Conservation (phyloP, 2,888 invertebrate species). For the Phengaris alcon region DNA sequence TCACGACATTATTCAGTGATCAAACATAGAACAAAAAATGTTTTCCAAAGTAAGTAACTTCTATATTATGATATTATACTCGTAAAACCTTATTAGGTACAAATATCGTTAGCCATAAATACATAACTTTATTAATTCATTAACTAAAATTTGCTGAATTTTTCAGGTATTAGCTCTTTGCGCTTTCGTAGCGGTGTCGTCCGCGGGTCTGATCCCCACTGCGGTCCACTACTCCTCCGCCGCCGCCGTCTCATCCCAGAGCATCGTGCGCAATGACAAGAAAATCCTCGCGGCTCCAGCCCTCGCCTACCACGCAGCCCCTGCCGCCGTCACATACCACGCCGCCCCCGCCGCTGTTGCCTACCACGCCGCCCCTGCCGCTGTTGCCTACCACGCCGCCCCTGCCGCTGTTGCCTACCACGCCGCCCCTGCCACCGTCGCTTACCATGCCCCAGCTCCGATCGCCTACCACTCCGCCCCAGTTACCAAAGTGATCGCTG, state of each 20-base stretch:
- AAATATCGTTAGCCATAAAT: not conserved
- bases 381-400: constrained; percentile 53
- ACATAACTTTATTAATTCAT: not conserved
- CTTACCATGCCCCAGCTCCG: constrained; percentile 44
- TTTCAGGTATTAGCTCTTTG: constrained; percentile 36
- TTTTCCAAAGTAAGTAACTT: constrained; percentile 56
- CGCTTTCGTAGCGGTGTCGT: constrained; percentile 53
- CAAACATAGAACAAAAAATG: constrained; percentile 49
- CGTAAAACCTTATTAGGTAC: not conserved
- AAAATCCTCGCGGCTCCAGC: constrained; percentile 44
- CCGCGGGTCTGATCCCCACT: constrained; percentile 50
- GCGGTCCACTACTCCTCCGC: constrained; percentile 62
- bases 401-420: constrained; percentile 41
- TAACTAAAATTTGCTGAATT: not conserved
- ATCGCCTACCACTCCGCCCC: constrained; percentile 43
- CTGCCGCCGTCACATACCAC: constrained; percentile 38
- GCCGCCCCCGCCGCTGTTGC: constrained; percentile 52
- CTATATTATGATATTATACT: not conserved
- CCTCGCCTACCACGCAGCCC: constrained; percentile 39
- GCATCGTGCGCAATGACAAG: constrained; percentile 62
- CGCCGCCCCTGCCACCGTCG: constrained; percentile 38
- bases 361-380: constrained; percentile 54
- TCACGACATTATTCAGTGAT: constrained; percentile 44
- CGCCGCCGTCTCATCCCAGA: constrained; percentile 59
- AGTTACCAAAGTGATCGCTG: constrained; percentile 42